Percentiles rank a stretch among this genome's conserved stretches.
These are phyloP conservation scores for Parnassius orleans DNA, from an alignment of 2,888 invertebrate species.

Conservation along the genomic window DNA sequence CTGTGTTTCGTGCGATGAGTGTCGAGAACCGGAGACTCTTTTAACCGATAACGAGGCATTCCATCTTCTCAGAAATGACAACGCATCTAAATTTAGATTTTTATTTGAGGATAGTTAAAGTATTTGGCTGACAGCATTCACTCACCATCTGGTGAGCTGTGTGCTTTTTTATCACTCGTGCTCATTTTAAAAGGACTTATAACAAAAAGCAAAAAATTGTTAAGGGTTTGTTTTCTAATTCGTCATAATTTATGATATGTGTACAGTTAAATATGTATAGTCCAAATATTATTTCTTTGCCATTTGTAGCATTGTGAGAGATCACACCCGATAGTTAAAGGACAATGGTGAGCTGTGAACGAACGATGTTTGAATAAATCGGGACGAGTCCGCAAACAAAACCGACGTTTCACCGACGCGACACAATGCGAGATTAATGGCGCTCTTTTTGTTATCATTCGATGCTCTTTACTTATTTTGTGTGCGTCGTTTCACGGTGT, in stretches of 20 bases:
- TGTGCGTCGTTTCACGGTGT: conserved; percentile 74
- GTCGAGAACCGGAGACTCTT: too few relatives aligned
- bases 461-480: conserved; percentile 74
- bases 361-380: conserved; percentile 56
- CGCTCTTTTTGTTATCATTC: conserved; percentile 68
- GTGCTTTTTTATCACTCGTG: too few relatives aligned
- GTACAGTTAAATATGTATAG: conserved; percentile 50
- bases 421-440: conserved; percentile 78
- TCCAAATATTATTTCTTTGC: conserved; percentile 31
- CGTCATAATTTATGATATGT: conserved; percentile 65
- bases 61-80: too few relatives aligned
- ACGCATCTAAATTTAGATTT: too few relatives aligned
- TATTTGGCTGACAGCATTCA: too few relatives aligned
- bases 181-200: too few relatives aligned
- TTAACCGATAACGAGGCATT: too few relatives aligned
- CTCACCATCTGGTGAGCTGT: too few relatives aligned
- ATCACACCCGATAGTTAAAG: conserved; percentile 74
- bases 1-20: too few relatives aligned
- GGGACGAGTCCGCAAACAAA: conserved; percentile 73
- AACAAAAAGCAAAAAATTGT: neutral
- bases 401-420: conserved; percentile 61
- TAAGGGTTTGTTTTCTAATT: conserved; percentile 12
- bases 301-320: conserved; percentile 67
- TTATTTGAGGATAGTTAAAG: too few relatives aligned
- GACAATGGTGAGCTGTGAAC: conserved; percentile 67